Evolutionary conservation across 2,113 vertebrate species (phyloP), one percentile per base, ranked within the genome.

Genomic region (Raja brachyura): DNA sequence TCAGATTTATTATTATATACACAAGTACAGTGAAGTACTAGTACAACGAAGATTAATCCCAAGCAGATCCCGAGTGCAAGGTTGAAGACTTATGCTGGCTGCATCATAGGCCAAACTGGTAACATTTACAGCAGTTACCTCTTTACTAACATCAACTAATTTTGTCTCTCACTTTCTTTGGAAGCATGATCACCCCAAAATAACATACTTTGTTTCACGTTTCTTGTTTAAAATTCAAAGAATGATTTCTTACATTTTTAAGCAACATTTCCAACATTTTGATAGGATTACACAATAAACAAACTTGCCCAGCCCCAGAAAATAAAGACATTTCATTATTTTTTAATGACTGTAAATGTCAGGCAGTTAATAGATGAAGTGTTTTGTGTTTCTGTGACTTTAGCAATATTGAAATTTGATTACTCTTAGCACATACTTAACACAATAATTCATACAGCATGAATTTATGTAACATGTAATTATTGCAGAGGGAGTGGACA

Each of bases 381-480:
- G 28, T 63, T 61, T 31, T 16, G 4, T 86, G 56, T 86, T 86
- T 61, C 11, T 61, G 25, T 66, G 83, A 63, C n/a, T 88, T 63
- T 66, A 16, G 59, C 16, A 14, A 88, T 88, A 63, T 88, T 88
- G 59, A n/a, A 88, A 88, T 88, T 88, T 66, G n/a, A 66, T 33
- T 18, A 31, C 59, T 66, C 13, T 3, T 61, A 61, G 28, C 59
- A 88, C 61, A n/a, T 63, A 18, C 25, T 66, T 88, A 16, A 8
- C 56, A 63, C 25, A 85, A n/a, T 61, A 59, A 28, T n/a, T 13
- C 56, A 86, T 28, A n/a, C 28, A 66, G 59, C 14, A 88, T 86
- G 28, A 86, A 63, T 66, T 63, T 31, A 88, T 6, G 28, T 31
- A 16, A 18, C 59, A 88, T 63, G n/a, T 88, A 88, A 63, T 88